Base-by-base conservation (phyloP, 2,888 invertebrate genomes). In the Eulithis testata region DNA sequence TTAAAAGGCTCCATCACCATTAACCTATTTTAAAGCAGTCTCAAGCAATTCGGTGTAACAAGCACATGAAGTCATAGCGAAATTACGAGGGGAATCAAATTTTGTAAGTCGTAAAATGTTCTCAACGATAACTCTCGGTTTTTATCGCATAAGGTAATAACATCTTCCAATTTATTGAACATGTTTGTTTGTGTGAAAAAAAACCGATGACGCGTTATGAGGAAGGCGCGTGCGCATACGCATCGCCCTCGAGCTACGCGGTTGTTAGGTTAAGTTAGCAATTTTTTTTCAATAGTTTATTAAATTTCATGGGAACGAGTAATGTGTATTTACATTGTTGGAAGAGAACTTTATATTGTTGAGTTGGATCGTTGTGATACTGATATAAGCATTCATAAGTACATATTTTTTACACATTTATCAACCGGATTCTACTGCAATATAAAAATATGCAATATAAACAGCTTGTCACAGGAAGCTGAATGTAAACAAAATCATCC, bases 31-130 rank as follows among this genome's bases (percentile, higher is more conserved):
- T 69, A 57, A 60, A 69, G 60, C 65, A 52, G 50, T 59, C 57
- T 60, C 61, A 68, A 70, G 69, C 12, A 21, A 14, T 9, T 65
- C 71, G 70, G 63, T 68, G 69, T 78, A 77, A 82, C 81, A 76
- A 74, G 75, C 73, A 76, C 75, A 80, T 83, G 73, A 83, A 79
- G 76, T 74, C 74, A 64, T 75, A 71, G 76, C 76, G 77, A 78
- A 82, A 82, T 82, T 80, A 82, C 78, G 75, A 68, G 21, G 2
- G 21, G 73, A 81, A 81, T 80, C 76, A 77, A 75, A 65, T 72
- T 83, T 84, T 68, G 83, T 84, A 79, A 73, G 68, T 80, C 78
- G 78, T 72, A 78, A 77, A 71, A 72, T 78, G 77, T 77, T 73
- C 71, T 79, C 68, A 63, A 72, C 76, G 60, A 73, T 79, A 78